These are phyloP conservation scores for Drosophila novamexicana DNA, from an alignment of 1,140 invertebrate genomes.

Conservation along the genomic window DNA sequence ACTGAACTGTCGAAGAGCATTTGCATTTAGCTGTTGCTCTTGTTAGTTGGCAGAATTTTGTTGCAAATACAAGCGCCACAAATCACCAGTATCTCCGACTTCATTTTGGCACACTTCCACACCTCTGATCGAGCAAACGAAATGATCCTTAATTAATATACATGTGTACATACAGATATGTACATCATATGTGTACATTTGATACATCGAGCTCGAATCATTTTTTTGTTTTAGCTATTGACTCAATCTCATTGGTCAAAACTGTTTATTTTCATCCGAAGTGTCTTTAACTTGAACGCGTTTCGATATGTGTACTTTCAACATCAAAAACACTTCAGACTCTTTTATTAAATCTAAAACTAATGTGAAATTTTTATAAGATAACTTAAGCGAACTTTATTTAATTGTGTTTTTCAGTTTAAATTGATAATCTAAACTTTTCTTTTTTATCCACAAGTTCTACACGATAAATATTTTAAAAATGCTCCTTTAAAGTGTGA, in stretches of 20 bases:
- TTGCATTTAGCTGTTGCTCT: conserved; percentile 39
- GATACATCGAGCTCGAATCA: not conserved
- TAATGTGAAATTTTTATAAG: too few species aligned
- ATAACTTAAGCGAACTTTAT: too few species aligned
- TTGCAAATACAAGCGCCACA: not conserved
- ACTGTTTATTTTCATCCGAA: not conserved
- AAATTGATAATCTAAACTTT: too few species aligned
- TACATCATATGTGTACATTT: not conserved
- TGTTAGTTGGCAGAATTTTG: not conserved
- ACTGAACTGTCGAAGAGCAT: conserved; percentile 26
- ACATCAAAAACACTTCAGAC: too few species aligned
- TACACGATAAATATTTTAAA: too few species aligned
- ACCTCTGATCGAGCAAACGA: not conserved
- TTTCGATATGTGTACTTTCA: not conserved
- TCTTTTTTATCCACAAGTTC: too few species aligned
- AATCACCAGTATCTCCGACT: too few species aligned
- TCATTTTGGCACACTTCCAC: not conserved
- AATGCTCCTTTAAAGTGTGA: too few species aligned
- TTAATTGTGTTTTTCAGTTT: too few species aligned
- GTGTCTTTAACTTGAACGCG: not conserved
- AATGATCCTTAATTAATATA: not conserved
- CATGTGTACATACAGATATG: not conserved
- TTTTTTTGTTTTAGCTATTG: not conserved
- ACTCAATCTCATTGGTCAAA: not conserved
- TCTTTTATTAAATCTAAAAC: too few species aligned